Conservation (phyloP, 2,797 vertebrate genomes). For the Onychomys torridus region DNA sequence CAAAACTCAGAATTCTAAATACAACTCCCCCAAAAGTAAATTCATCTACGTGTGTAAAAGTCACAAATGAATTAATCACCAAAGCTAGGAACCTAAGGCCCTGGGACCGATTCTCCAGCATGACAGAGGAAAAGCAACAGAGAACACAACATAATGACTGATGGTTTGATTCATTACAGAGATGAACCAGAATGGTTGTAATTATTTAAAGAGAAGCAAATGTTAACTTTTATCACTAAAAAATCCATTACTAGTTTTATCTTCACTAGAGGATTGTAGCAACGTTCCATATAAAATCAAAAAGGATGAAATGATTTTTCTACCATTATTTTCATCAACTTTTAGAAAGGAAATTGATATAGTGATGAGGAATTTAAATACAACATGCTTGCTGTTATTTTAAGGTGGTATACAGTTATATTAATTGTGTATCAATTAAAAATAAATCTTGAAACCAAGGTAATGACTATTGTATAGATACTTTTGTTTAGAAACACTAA, state of each 20-base stretch:
- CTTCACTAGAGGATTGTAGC: not conserved
- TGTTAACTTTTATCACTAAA: conserved; percentile 1
- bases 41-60: not conserved
- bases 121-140: not conserved
- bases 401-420: not conserved
- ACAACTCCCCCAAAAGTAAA: not conserved
- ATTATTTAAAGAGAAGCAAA: not conserved
- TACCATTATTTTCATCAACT: not conserved
- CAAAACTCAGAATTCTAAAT: not conserved
- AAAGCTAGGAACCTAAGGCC: not conserved
- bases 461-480: not conserved
- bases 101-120: not conserved
- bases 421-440: not conserved
- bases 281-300: conserved; percentile 1
- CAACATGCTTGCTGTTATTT: not conserved
- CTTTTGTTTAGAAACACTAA: not conserved
- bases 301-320: not conserved
- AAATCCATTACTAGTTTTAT: not conserved
- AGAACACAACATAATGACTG: not conserved
- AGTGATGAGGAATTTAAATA: not conserved
- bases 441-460: not conserved
- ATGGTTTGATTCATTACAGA: not conserved
- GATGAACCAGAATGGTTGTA: not conserved
- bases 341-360: conserved; percentile 1
- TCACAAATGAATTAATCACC: not conserved